A percentile compares a stretch with the other conserved stretches of the same genome.
Conservation (phyloP, 2,113 vertebrate genomes). For the Pavo muticus region DNA sequence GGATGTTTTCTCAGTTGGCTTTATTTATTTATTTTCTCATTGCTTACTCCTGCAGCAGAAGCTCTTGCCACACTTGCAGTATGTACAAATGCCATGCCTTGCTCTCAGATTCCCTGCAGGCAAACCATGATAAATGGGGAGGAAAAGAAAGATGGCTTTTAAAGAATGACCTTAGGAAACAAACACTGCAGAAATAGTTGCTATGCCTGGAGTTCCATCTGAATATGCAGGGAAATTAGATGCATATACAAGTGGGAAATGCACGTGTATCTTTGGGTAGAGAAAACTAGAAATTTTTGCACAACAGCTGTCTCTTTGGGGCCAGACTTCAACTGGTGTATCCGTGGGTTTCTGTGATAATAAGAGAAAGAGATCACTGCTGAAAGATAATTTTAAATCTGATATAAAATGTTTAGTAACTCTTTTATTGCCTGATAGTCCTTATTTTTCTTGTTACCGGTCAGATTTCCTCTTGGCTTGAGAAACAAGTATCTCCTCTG, state of each 20-base stretch:
- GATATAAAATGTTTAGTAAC: conserved; percentile 1
- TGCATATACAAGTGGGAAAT: conserved; percentile 15
- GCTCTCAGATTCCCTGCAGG: neutral
- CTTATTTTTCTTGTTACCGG: neutral
- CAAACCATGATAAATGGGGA: neutral
- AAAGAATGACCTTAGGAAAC: conserved; percentile 52
- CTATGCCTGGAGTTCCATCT: neutral
- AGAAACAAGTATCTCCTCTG: neutral
- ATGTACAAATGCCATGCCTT: neutral
- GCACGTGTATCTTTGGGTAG: neutral
- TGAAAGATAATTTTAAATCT: neutral
- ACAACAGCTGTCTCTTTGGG: neutral
- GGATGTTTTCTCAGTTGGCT: conserved; percentile 18
- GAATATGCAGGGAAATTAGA: conserved; percentile 9
- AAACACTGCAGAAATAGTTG: conserved; percentile 35
- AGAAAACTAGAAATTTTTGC: neutral
- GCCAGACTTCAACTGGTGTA: neutral
- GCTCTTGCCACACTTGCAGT: neutral
- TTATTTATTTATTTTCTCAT: conserved; percentile 21
- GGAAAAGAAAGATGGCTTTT: conserved; percentile 35
- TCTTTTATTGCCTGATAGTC: neutral
- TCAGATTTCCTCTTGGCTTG: neutral
- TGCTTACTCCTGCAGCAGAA: neutral
- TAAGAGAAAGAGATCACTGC: neutral
- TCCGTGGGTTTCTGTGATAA: neutral